Percentiles rank a stretch among this genome's conserved stretches.
These are phyloP conservation scores for Ptychodera flava DNA, from an alignment of 35 echinoderm and acorn worm species.

Conservation along the genomic window DNA sequence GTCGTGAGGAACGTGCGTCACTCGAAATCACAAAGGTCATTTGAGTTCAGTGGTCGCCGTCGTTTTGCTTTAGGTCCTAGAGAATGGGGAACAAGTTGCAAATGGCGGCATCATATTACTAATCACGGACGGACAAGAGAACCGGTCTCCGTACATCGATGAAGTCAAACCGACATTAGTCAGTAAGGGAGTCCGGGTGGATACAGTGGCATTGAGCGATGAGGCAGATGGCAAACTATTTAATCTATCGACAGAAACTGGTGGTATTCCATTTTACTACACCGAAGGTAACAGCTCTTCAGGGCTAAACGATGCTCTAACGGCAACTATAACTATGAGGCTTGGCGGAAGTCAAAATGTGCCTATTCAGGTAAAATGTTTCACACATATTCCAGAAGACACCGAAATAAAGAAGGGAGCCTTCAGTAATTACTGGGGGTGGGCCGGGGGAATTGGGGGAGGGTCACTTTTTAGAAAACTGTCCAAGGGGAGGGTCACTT, in stretches of 20 bases:
- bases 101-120: constrained; percentile 41
- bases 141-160: constrained; percentile 19
- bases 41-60: too few species aligned
- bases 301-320: constrained; percentile 35
- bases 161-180: constrained; percentile 30
- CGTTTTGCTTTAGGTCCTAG: constrained; percentile 23
- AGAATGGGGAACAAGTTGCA: constrained; percentile 13
- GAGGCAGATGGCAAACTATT: constrained; percentile 17
- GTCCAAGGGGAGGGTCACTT: too few species aligned
- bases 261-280: constrained; percentile 34
- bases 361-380: too few species aligned
- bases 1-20: too few species aligned
- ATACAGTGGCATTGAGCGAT: constrained; percentile 49
- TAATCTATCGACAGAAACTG: constrained; percentile 9
- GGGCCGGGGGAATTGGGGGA: too few species aligned
- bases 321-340: constrained; percentile 19
- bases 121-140: constrained; percentile 48
- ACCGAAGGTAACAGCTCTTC: constrained; percentile 8
- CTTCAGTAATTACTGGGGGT: too few species aligned
- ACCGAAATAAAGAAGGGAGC: too few species aligned
- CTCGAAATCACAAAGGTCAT: too few species aligned
- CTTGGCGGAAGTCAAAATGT: too few species aligned
- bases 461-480: too few species aligned
- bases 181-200: constrained; percentile 45
- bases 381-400: too few species aligned